Conservation (phyloP, 2,113 vertebrate genomes). For the Irena cyanogastra region DNA sequence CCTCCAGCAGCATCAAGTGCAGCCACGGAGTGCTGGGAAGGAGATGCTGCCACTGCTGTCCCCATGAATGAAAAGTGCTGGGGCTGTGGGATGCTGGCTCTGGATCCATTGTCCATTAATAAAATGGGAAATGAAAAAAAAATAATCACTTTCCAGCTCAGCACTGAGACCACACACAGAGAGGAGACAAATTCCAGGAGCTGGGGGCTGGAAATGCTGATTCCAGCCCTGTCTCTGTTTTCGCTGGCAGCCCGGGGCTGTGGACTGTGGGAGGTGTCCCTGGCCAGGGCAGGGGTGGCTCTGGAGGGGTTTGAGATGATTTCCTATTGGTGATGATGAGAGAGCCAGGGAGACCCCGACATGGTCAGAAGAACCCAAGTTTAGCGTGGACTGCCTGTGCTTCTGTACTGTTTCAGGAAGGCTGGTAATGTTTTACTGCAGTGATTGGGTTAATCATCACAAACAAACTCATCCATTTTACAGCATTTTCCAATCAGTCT, state of each 20-base stretch:
- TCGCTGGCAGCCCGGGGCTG: background rate
- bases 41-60: background rate
- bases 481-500: background rate
- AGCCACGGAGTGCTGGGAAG: fast-evolving
- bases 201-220: no score
- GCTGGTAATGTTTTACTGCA: background rate
- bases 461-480: background rate
- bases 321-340: background rate
- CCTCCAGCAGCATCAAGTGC: fast-evolving
- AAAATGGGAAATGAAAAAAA: background rate
- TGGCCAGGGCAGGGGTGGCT: background rate
- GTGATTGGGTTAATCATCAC: background rate
- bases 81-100: fast-evolving
- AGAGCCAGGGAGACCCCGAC: background rate
- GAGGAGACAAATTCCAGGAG: background rate
- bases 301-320: fast-evolving
- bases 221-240: fast-evolving
- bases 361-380: background rate
- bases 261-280: background rate
- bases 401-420: background rate
- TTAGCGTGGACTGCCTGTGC: background rate
- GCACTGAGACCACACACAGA: background rate
- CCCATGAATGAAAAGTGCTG: no score
- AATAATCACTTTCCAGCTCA: background rate
- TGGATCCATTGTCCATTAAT: background rate